These are phyloP conservation scores for Eira barbara DNA, from an alignment of 2,113 vertebrate genomes.

Conservation along the genomic window DNA sequence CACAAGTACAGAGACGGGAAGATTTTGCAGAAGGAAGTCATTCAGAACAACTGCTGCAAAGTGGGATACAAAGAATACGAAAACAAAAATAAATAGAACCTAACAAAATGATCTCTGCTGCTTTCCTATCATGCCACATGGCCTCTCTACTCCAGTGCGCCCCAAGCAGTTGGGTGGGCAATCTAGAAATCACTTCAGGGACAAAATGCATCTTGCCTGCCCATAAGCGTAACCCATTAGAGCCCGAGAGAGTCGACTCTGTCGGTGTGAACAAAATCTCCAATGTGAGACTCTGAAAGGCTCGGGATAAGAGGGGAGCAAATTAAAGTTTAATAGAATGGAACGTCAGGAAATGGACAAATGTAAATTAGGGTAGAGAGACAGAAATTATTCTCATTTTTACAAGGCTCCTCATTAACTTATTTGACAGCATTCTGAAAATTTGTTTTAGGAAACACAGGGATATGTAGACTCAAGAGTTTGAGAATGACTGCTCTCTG, in stretches of 20 bases:
- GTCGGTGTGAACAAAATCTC: not conserved
- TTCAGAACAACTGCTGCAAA: not conserved
- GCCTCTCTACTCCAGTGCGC: not conserved
- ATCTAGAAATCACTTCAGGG: not conserved
- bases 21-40: not conserved
- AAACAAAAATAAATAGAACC: not conserved
- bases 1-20: not conserved
- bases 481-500: not conserved
- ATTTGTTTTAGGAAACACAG: not conserved
- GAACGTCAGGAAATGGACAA: conserved; percentile 55
- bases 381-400: conserved; percentile 53
- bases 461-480: not conserved
- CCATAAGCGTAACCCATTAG: not conserved
- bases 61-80: not conserved
- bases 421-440: conserved; percentile 29
- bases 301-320: not conserved
- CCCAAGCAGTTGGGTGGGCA: not conserved
- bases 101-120: not conserved
- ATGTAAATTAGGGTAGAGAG: conserved; percentile 52
- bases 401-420: conserved; percentile 48
- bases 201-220: not conserved
- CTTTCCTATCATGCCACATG: not conserved
- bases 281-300: not conserved
- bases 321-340: conserved; percentile 47
- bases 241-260: not conserved